Evolutionary conservation across 2,888 invertebrate genomes (phyloP), one percentile per base, ranked within the genome.

Genomic region (Epistrophe eligans): DNA sequence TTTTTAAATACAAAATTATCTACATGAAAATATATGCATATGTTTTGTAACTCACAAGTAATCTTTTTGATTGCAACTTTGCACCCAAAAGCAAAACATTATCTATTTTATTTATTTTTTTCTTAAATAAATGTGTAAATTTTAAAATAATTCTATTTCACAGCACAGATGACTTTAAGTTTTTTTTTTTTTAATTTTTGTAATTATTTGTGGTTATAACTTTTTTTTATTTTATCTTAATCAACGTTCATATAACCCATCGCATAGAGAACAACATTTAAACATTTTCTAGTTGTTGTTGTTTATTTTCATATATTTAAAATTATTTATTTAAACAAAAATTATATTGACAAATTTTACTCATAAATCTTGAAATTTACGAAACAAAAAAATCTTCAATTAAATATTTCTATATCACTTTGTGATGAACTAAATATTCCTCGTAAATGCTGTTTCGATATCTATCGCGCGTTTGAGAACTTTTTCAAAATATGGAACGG

Each of bases 61-160:
- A 80, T 80, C 57, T 66, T 66, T 66, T 19, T 76, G 76, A 77
- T 76, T 79, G 79, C 79, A 79, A 76, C 57, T 71, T 64, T 84
- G 80, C 35, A 76, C 45, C 84, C 84, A 80, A 77, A 84, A 80
- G 50, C 80, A 84, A 67, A 80, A 84, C 84, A 84, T 84, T 17
- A 17, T 66, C 15, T 5, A 57, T 57, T 57, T 17, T 57, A 24
- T 24, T 24, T 24, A 19, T 11, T 38, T 13, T n/a, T 11, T 62
- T 62, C 19, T 43, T 24, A 24, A 40, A 40, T 40, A 9, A 62
- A 32, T 1, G 48, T 52, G 32, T 19, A 24, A 43, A 43, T 52
- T 52, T 48, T 28, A 71, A n/a, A 32, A 15, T 15, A 28, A 57
- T 38, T 35, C 19, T 60, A 45, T 32, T 81, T 64, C 74, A 74